A percentile compares a stretch with the other conserved stretches of the same genome.
Conservation (phyloP, 2,888 invertebrate species). For the Drosophila subsilvestris region DNA sequence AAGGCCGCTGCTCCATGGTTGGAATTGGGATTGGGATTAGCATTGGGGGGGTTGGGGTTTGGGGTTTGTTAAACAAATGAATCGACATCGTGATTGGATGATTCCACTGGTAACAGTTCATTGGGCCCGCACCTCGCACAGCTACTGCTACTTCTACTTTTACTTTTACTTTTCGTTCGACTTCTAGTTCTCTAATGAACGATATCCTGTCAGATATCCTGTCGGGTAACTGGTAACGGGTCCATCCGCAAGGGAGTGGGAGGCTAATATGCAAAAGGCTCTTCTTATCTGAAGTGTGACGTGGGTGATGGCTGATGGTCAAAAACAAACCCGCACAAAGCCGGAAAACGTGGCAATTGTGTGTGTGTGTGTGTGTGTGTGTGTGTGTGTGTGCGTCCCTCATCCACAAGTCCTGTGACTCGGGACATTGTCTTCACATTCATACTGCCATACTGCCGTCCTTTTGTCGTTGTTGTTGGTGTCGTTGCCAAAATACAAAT, state of each 20-base stretch:
- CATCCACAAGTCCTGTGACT: not conserved
- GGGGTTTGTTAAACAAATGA: conserved; percentile 31
- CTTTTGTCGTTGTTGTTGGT: conserved; percentile 11
- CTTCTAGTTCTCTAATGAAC: conserved; percentile 53
- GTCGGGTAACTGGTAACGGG: conserved; percentile 29
- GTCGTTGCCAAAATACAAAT: conserved; percentile 31
- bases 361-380: conserved; percentile 27
- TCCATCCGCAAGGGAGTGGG: conserved; percentile 21
- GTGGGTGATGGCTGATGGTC: conserved; percentile 21
- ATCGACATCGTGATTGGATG: conserved; percentile 8
- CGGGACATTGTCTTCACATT: conserved; percentile 31
- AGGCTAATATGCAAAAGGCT: conserved; percentile 43
- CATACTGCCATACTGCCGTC: conserved; percentile 3
- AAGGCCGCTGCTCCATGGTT: not conserved
- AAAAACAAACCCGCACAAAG: conserved; percentile 44
- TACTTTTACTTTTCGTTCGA: not conserved
- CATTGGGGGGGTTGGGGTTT: not conserved
- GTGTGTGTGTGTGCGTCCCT: conserved; percentile 19
- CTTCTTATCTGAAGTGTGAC: conserved; percentile 38
- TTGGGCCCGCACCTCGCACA: conserved; percentile 12
- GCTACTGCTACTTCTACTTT: too few species aligned
- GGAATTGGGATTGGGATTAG: not conserved
- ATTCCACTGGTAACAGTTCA: conserved; percentile 38
- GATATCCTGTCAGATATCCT: conserved; percentile 58
- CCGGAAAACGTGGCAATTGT: conserved; percentile 57